phyloP scores from a whole-genome alignment of 2,113 vertebrate species.

The Alexandromys fortis region DNA sequence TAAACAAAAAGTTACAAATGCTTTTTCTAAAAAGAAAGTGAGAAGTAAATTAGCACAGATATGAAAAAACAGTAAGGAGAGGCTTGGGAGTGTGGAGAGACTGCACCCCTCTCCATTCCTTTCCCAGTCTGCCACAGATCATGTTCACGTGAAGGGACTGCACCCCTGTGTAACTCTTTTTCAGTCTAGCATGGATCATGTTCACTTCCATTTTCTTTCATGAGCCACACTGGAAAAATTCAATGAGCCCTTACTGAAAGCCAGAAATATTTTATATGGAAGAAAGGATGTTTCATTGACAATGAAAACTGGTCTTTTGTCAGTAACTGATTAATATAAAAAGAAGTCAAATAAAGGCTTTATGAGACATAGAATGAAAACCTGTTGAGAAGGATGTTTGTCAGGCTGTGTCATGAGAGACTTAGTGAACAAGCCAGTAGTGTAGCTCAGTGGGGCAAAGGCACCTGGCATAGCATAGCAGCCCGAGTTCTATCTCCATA shows the following conservation, averaged over 20 bases:
- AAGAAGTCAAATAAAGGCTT: constrained; percentile 30
- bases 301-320: constrained; percentile 30
- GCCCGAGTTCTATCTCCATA: background rate
- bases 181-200: background rate
- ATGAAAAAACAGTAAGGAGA: background rate
- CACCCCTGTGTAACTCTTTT: background rate
- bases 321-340: background rate
- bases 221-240: constrained; percentile 50
- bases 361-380: background rate
- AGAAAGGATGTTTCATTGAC: constrained; percentile 3
- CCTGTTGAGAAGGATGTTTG: background rate
- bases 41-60: constrained; percentile 23
- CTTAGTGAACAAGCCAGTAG: background rate
- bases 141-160: background rate
- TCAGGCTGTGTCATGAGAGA: background rate
- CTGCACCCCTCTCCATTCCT: background rate
- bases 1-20: constrained; percentile 20
- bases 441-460: too few species aligned
- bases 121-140: background rate
- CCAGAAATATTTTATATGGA: background rate
- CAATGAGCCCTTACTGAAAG: constrained; percentile 41
- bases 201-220: background rate
- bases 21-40: background rate
- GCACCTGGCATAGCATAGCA: background rate
- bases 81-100: background rate